Percentiles rank a stretch among this genome's conserved stretches.
Conservation (phyloP, 2,797 vertebrate genomes). For the Tachyglossus aculeatus region DNA sequence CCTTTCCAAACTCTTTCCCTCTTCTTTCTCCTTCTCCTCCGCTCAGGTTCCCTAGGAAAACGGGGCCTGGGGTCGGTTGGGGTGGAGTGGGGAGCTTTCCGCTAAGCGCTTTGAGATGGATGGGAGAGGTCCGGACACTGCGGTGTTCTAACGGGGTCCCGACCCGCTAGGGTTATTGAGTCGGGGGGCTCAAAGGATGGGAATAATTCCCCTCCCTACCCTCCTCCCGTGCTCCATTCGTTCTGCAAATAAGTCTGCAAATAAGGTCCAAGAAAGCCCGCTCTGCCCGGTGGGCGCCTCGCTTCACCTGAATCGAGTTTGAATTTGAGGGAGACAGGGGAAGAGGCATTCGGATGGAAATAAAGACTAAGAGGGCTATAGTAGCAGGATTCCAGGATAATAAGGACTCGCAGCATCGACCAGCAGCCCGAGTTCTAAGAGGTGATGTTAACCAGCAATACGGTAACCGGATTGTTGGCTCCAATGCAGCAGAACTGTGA, state of each 20-base stretch:
- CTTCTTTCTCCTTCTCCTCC: too few species aligned
- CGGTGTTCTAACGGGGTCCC: too few species aligned
- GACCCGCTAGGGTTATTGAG: too few species aligned
- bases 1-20: too few species aligned
- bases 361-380: slow-evolving; percentile 37
- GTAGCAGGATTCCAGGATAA: slow-evolving; percentile 39
- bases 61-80: too few species aligned
- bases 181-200: too few species aligned
- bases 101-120: too few species aligned
- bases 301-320: slow-evolving; percentile 58
- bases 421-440: slow-evolving; percentile 58
- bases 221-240: not conserved
- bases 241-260: not conserved
- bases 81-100: too few species aligned
- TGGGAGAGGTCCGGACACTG: too few species aligned
- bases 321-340: slow-evolving; percentile 8
- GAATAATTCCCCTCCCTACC: too few species aligned
- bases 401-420: slow-evolving; percentile 21
- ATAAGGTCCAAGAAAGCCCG: slow-evolving; percentile 31
- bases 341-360: slow-evolving; percentile 57
- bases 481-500: slow-evolving; percentile 39
- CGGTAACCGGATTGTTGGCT: slow-evolving; percentile 55
- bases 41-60: too few species aligned
- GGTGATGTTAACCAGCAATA: slow-evolving; percentile 62
- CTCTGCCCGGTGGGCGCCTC: slow-evolving; percentile 34